Conservation (phyloP, 1,140 invertebrate genomes). For the Drosophila micromelanica region DNA sequence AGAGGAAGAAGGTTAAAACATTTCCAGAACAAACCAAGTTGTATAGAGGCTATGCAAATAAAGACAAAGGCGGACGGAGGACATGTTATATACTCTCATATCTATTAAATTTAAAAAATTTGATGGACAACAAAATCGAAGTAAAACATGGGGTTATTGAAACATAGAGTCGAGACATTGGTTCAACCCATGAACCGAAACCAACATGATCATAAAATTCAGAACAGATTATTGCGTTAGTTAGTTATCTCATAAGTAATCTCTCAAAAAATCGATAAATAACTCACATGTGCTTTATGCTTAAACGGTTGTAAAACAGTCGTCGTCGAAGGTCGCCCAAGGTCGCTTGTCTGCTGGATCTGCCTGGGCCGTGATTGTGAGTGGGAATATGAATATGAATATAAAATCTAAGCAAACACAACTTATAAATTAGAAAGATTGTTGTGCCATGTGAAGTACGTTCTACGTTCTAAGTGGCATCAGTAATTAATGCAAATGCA, state of each 20-base stretch:
- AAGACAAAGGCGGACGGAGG: no score
- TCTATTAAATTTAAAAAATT: no score
- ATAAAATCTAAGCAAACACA: constrained; percentile 3
- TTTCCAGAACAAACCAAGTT: no score
- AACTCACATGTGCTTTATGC: neutral
- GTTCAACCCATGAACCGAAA: no score
- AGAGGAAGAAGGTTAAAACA: no score
- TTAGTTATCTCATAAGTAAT: neutral
- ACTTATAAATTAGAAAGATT: constrained; percentile 1
- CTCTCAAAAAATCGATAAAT: neutral
- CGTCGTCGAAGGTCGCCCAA: constrained; percentile 15
- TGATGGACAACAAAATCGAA: no score
- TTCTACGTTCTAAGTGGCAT: constrained; percentile 6
- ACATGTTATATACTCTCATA: no score
- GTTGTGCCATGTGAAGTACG: neutral
- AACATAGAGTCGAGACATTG: no score
- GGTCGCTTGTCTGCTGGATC: neutral
- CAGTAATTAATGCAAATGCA: constrained; percentile 62
- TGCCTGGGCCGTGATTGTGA: neutral
- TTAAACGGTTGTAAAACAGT: neutral
- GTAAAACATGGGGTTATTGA: no score
- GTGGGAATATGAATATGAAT: constrained; percentile 9
- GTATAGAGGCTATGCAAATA: no score
- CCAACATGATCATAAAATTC: no score
- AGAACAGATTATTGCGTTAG: no score